Base-by-base conservation (phyloP, 2,888 invertebrate species). In the Alloscopus bannaensis region DNA sequence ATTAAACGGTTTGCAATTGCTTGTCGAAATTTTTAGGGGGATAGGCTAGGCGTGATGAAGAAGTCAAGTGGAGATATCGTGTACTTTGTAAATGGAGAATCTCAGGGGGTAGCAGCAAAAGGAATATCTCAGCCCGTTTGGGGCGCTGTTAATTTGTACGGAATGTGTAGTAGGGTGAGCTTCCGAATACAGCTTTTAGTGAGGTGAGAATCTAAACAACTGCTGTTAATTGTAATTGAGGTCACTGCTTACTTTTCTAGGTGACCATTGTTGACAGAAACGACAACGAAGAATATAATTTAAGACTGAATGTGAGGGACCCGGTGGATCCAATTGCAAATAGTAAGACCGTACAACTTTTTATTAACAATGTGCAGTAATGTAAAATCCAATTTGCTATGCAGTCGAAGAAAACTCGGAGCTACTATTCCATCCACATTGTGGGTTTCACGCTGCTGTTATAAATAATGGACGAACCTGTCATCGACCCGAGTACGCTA, bases 101-200 rank as follows among this genome's bases (percentile, higher is more conserved):
- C 97, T 88, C 97, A 98, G 88, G 97, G 98, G 0, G 91, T 97
- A 20, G 98, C 98, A 0, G 93, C 95, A 0, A 93, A 94, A 36
- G 92, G 93, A 86, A 94, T 96, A 0, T 94, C 95, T 0, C 89
- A 91, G 31, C 92, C 93, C 52, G 92, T 97, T 2, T 98, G 97
- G 96, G 97, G 96, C 3, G 97, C 97, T 29, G 94, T 98, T 42
- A 98, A 98, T 89, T 90, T 98, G 1, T 98, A 98, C 87, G 98
- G 96, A 28, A 96, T 96, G 95, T 96, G 96, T 24, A 95, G 96
- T 22, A 94, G 94, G 89, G 94, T 91, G 86, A 45, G 55, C n/a
- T 31, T n/a, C n/a, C n/a, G n/a, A n/a, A n/a, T n/a, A n/a, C 26
- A 18, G n/a, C n/a, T n/a, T n/a, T n/a, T n/a, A n/a, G n/a, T n/a